These are phyloP conservation scores for Lucilia sericata DNA, from an alignment of 1,140 invertebrate genomes.

Conservation along the genomic window DNA sequence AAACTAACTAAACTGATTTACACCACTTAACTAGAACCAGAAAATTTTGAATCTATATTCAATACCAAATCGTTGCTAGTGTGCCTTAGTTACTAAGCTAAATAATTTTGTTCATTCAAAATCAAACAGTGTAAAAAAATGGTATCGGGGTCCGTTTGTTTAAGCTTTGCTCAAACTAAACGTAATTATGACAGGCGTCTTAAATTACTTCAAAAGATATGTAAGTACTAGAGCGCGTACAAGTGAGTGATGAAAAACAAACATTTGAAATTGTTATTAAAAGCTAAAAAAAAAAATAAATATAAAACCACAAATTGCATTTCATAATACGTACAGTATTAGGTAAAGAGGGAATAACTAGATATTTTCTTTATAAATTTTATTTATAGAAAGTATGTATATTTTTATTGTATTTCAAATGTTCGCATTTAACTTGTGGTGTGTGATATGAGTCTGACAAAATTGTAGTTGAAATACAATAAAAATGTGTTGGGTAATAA, in stretches of 20 bases:
- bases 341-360: not conserved
- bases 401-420: not conserved
- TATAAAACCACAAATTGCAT: conserved; percentile 1
- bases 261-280: conserved; percentile 17
- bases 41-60: no score
- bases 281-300: not conserved
- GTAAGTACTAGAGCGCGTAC: not conserved
- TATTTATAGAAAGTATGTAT: not conserved
- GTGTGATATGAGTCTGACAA: not conserved
- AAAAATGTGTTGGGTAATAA: conserved; percentile 1
- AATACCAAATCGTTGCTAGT: not conserved
- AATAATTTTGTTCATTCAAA: not conserved
- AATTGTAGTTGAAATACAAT: not conserved
- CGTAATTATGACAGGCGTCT: not conserved
- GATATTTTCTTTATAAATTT: not conserved
- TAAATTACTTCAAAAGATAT: not conserved
- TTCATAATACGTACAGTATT: not conserved
- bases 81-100: not conserved
- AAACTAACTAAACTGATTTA: no score
- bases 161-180: not conserved
- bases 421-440: not conserved
- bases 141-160: not conserved
- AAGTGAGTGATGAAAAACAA: conserved; percentile 11
- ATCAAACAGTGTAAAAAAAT: not conserved
- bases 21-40: no score